A percentile compares a stretch with the other conserved stretches of the same genome.
Evolutionary conservation across 2,888 invertebrate genomes (phyloP).

Genomic region (Tachina grossa): DNA sequence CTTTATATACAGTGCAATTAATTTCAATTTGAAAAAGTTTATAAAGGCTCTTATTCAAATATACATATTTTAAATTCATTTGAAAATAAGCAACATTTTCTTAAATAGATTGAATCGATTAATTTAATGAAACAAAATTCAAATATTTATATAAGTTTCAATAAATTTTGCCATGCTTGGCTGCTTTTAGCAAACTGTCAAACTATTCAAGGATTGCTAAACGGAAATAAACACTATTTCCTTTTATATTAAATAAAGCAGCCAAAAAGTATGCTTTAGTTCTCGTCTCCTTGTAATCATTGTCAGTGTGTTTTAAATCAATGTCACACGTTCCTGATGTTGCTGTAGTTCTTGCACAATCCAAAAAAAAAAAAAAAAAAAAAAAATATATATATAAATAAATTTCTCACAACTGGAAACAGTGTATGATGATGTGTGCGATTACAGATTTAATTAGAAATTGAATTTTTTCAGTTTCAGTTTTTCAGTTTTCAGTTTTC

Average conservation of each 20-base stretch:
- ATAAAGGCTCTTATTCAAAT: too few relatives aligned
- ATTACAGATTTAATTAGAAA: conserved; percentile 51
- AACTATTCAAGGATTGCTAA: conserved; percentile 3
- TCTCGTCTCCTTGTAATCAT: background rate
- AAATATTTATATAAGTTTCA: too few relatives aligned
- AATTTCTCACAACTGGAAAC: conserved; percentile 39
- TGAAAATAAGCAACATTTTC: too few relatives aligned
- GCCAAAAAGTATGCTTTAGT: conserved; percentile 40
- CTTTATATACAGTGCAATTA: too few relatives aligned
- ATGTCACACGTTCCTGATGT: conserved; percentile 1
- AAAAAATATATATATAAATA: background rate
- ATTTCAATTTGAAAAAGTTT: too few relatives aligned
- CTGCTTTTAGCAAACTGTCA: background rate
- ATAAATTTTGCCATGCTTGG: background rate
- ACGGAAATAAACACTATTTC: conserved; percentile 7
- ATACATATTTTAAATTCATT: too few relatives aligned
- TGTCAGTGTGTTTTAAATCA: background rate
- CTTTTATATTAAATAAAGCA: background rate
- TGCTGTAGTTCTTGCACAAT: background rate
- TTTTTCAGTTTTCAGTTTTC: conserved; percentile 23
- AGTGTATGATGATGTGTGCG: conserved; percentile 14
- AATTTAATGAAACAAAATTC: too few relatives aligned
- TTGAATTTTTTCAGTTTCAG: conserved; percentile 9
- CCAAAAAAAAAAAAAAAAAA: background rate
- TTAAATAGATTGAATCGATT: too few relatives aligned